phyloP scores from a whole-genome alignment of 2,797 vertebrate genomes.

The Semaprochilodus insignis region DNA sequence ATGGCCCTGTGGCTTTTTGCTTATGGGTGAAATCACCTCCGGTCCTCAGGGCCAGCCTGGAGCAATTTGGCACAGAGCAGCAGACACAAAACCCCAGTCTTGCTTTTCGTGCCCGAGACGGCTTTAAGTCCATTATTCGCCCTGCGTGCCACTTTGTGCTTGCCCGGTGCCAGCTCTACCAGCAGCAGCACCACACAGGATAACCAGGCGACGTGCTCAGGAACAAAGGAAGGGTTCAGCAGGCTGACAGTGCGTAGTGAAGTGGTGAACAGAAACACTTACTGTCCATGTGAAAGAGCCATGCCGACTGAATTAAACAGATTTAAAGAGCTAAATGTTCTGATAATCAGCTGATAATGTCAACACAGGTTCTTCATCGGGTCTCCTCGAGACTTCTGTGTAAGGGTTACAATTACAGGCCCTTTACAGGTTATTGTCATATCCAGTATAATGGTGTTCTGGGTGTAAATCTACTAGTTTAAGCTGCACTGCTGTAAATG shows the following conservation, averaged over 20 bases:
- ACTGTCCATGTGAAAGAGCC: too few relatives aligned
- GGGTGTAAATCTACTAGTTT: too few relatives aligned
- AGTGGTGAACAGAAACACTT: too few relatives aligned
- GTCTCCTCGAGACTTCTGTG: too few relatives aligned
- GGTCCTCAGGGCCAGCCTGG: constrained; percentile 57
- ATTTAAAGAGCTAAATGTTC: too few relatives aligned
- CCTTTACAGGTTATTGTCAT: neutral
- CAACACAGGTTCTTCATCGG: too few relatives aligned
- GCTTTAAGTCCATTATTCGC: constrained; percentile 58
- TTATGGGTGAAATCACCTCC: constrained; percentile 49
- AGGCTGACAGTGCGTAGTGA: neutral
- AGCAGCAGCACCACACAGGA: constrained; percentile 30
- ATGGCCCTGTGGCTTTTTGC: constrained; percentile 39
- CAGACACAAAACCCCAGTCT: constrained; percentile 58
- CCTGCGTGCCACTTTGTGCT: constrained; percentile 46
- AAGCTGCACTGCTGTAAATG: too few relatives aligned
- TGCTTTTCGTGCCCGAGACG: constrained; percentile 49
- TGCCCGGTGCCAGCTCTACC: constrained; percentile 40
- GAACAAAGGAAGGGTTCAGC: neutral
- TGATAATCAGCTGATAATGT: too few relatives aligned
- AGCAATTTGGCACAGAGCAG: constrained; percentile 58
- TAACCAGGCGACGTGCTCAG: neutral
- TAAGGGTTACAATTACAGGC: neutral
- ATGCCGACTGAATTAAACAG: too few relatives aligned
- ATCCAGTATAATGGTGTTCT: too few relatives aligned